phyloP scores from a whole-genome alignment of 2,888 invertebrate genomes.

The Drosophila fungiperda region DNA sequence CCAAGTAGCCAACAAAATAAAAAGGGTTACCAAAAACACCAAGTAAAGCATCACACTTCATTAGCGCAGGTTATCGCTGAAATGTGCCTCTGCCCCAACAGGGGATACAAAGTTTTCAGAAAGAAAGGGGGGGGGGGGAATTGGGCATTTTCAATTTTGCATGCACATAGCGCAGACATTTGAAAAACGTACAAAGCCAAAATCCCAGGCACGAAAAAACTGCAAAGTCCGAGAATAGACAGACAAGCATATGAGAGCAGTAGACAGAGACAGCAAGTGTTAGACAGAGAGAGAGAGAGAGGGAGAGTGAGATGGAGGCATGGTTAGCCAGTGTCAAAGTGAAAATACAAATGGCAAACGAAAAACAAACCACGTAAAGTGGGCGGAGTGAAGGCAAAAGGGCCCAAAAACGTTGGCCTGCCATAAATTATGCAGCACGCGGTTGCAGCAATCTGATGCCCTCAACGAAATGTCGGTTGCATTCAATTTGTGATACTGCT shows the following conservation, averaged over 20 bases:
- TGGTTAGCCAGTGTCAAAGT: slow-evolving; percentile 73
- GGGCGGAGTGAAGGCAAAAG: background rate
- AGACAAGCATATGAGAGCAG: slow-evolving; percentile 31
- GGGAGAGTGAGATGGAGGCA: slow-evolving; percentile 19
- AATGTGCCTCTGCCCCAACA: slow-evolving; percentile 40
- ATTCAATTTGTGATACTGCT: slow-evolving; percentile 64
- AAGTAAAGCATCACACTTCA: slow-evolving; percentile 67
- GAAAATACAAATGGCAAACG: slow-evolving; percentile 73
- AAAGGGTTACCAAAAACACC: slow-evolving; percentile 44
- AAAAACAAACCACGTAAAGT: slow-evolving; percentile 52
- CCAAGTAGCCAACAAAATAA: background rate
- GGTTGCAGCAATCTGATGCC: slow-evolving; percentile 79
- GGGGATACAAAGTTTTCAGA: slow-evolving; percentile 8
- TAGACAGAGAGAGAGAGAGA: background rate
- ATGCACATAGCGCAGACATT: slow-evolving; percentile 77
- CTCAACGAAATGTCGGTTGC: slow-evolving; percentile 61
- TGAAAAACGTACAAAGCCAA: slow-evolving; percentile 66
- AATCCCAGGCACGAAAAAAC: slow-evolving; percentile 78
- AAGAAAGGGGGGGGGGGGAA: fast-evolving
- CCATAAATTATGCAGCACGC: slow-evolving; percentile 79
- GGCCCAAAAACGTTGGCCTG: slow-evolving; percentile 41
- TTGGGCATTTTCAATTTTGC: slow-evolving; percentile 65
- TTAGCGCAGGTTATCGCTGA: slow-evolving; percentile 75
- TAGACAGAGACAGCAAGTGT: background rate
- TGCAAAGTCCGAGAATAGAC: slow-evolving; percentile 70